Evolutionary conservation across 2,113 vertebrate species (phyloP), one percentile per base, ranked within the genome.

Genomic region (Microcebus murinus): DNA sequence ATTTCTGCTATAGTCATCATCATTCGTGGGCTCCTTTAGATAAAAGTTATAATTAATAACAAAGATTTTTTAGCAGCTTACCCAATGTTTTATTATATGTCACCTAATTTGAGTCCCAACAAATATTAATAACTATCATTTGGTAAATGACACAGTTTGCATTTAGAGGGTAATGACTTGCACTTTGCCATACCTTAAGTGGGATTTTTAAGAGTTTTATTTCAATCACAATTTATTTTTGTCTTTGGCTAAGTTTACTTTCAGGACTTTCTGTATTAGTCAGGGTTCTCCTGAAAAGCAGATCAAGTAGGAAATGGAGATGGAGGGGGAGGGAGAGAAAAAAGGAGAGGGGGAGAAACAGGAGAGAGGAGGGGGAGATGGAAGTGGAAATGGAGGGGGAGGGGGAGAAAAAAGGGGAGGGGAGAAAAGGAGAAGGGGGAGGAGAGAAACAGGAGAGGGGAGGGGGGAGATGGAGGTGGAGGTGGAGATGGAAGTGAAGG

Each of bases 171-270:
- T 13, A 31, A 67, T 83, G 61, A 48, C 31, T 70, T 90, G 25
- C 79, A 67, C 27, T 88, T 77, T 86, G 34, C 39, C 27, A 67
- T 61, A 12, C 9, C 27, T 36, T 65, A 71, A 55, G 17, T 34
- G 20, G 8, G 3, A 67, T 83, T 85, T 80, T 83, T 93, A 52
- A 94, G 25, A 77, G 10, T 12, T 21, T 31, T 45, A 77, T 71
- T 92, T 90, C 34, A 68, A 8, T 86, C 48, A 81, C 20, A 67
- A 21, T 82, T 90, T 92, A 85, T 94, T 95, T 90, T 85, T 71
- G 36, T 29, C 9, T 27, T 93, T 93, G 52, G 10, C 4, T 80
- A 96, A 68, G 45, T 88, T 95, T 92, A 79, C 20, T 73, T n/a
- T 84, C 63, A 96, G 29, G 25, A 52, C 4, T 93, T 93, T 88